Conservation (phyloP, 2,888 invertebrate species). For the Cephus spinipes region DNA sequence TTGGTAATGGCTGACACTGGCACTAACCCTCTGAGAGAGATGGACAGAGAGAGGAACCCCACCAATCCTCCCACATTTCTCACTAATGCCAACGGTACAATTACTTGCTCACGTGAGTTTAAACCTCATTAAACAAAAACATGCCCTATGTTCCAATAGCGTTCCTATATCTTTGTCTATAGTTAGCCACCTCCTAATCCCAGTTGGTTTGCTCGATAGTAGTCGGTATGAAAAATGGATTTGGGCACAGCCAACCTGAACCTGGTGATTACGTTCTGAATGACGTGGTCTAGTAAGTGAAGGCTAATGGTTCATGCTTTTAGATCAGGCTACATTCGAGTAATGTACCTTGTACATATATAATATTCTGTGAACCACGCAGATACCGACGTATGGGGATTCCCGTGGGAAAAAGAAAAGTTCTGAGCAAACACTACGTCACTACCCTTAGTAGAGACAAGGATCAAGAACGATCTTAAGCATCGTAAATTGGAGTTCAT, state of each 20-base stretch:
- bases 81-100: neutral
- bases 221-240: neutral
- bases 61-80: neutral
- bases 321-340: neutral
- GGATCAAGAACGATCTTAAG: neutral
- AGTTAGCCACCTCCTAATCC: neutral
- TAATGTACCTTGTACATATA: neutral
- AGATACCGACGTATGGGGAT: neutral
- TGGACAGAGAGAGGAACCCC: neutral
- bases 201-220: neutral
- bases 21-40: neutral
- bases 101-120: neutral
- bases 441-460: neutral
- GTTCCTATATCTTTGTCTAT: neutral
- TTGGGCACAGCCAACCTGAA: neutral
- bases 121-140: neutral
- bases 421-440: neutral
- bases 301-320: neutral
- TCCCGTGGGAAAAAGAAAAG: neutral
- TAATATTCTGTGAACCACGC: neutral
- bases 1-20: neutral
- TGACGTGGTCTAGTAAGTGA: neutral
- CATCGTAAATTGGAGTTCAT: neutral
- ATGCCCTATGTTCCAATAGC: neutral
- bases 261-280: neutral